A percentile compares a stretch with the other conserved stretches of the same genome.
phyloP scores from a whole-genome alignment of 2,113 vertebrate species.

The Lepisosteus osseus region DNA sequence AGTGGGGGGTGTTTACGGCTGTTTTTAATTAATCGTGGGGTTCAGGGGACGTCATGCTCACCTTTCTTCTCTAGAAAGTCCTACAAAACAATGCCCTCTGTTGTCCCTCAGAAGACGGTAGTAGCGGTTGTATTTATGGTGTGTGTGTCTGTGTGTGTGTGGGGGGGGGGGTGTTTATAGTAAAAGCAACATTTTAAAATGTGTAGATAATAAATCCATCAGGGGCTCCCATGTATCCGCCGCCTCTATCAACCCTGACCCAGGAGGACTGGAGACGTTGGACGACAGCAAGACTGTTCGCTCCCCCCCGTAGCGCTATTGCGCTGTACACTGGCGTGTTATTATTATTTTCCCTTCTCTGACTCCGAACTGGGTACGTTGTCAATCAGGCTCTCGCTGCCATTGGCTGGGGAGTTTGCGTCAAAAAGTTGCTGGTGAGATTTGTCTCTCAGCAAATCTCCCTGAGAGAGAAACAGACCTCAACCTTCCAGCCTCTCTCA shows the following conservation, averaged over 20 bases:
- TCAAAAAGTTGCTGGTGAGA: constrained; percentile 96
- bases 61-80: no score
- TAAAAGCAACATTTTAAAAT: no score
- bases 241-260: constrained; percentile 7
- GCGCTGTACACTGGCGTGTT: constrained; percentile 41
- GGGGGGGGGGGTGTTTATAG: no score
- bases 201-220: not conserved
- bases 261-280: constrained; percentile 4
- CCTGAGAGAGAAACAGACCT: constrained; percentile 81
- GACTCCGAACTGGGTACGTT: constrained; percentile 74
- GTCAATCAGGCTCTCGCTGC: constrained; percentile 85
- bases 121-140: no score
- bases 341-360: constrained; percentile 72
- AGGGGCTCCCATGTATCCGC: constrained; percentile 3
- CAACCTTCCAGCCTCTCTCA: constrained; percentile 63
- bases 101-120: no score
- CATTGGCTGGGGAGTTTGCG: constrained; percentile 96
- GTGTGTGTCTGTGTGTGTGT: no score
- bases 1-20: no score
- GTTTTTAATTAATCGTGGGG: no score
- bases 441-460: constrained; percentile 88
- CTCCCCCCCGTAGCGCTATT: constrained; percentile 3
- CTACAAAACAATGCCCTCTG: no score
- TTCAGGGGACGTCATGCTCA: no score
- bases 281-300: constrained; percentile 5